A percentile compares a stretch with the other conserved stretches of the same genome.
Conservation (phyloP, 2,888 invertebrate species). For the Thera obeliscata region DNA sequence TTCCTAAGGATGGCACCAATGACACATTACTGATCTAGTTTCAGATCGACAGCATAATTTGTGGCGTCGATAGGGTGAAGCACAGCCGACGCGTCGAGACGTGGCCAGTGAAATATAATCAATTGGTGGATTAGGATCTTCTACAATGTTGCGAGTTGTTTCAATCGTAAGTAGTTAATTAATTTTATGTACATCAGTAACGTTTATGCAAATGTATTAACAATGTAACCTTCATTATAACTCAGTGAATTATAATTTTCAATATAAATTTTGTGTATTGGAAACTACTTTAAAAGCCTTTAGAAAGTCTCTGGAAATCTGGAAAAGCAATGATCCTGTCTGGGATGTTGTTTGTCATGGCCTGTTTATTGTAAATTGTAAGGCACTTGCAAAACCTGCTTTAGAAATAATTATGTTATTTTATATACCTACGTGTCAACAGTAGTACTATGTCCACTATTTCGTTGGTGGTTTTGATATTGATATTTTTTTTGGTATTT, state of each 20-base stretch:
- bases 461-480: background rate
- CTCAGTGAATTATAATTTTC: constrained; percentile 17
- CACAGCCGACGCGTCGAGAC: constrained; percentile 43
- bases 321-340: constrained; percentile 34
- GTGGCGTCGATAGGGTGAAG: constrained; percentile 60
- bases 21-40: constrained; percentile 61
- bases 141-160: constrained; percentile 52
- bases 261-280: constrained; percentile 13
- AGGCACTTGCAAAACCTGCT: constrained; percentile 22
- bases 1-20: constrained; percentile 48
- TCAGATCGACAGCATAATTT: constrained; percentile 70
- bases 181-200: constrained; percentile 26
- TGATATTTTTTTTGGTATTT: background rate
- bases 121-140: constrained; percentile 38
- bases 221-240: constrained; percentile 18
- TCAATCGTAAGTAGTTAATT: constrained; percentile 60
- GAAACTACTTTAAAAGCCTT: constrained; percentile 19
- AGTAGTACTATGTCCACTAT: background rate
- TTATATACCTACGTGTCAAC: background rate
- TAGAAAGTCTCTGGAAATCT: constrained; percentile 20
- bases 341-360: constrained; percentile 36
- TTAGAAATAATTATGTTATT: constrained; percentile 9
- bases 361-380: constrained; percentile 21
- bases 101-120: constrained; percentile 31
- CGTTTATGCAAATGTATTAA: constrained; percentile 29